phyloP scores from a whole-genome alignment of 2,888 invertebrate genomes.

The Atethmia centrago region DNA sequence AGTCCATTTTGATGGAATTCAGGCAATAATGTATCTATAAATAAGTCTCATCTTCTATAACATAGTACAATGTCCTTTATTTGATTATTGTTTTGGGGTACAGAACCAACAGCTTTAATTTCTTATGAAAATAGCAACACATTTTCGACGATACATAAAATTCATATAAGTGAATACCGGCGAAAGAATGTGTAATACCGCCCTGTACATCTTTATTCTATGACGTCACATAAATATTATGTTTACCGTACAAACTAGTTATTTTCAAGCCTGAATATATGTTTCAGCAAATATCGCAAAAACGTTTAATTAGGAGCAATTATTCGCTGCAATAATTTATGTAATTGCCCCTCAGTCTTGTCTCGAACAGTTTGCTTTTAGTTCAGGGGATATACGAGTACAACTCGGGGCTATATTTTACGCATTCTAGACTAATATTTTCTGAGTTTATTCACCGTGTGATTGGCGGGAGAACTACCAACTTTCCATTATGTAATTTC shows the following conservation, averaged over 20 bases:
- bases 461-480: neutral
- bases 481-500: neutral
- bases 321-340: constrained; percentile 62
- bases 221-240: constrained; percentile 25
- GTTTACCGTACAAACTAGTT: constrained; percentile 1
- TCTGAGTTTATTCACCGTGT: constrained; percentile 3
- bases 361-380: constrained; percentile 34
- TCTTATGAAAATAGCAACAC: neutral
- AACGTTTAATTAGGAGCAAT: constrained; percentile 62
- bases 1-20: neutral
- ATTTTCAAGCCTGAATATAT: constrained; percentile 25
- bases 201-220: constrained; percentile 26
- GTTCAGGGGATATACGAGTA: constrained; percentile 4
- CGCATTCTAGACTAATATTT: constrained; percentile 14
- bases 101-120: neutral
- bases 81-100: neutral
- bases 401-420: constrained; percentile 7
- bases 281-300: constrained; percentile 28
- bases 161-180: constrained; percentile 27
- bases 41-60: neutral
- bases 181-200: constrained; percentile 44
- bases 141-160: constrained; percentile 16
- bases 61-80: neutral
- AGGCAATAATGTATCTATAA: neutral
- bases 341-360: constrained; percentile 59